A percentile compares a stretch with the other conserved stretches of the same genome.
These are phyloP conservation scores for Asobara japonica DNA, from an alignment of 1,140 invertebrate species.

Conservation along the genomic window DNA sequence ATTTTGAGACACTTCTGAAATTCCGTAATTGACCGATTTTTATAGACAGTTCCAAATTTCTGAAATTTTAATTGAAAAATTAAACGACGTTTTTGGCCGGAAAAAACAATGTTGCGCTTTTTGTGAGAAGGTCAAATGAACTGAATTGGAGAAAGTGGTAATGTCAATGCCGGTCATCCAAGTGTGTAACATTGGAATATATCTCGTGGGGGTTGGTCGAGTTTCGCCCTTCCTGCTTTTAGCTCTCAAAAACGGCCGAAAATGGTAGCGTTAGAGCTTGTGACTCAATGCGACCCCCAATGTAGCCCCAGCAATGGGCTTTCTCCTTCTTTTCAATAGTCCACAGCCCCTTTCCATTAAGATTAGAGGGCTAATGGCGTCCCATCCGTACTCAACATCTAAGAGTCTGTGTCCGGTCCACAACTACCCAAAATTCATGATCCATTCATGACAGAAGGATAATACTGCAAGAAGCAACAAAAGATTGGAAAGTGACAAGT, in stretches of 20 bases:
- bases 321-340: constrained; percentile 33
- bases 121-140: no score
- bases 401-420: background rate
- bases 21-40: no score
- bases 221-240: constrained; percentile 29
- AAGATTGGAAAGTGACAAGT: no score
- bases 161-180: background rate
- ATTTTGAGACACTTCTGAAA: no score
- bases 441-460: no score
- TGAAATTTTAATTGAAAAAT: no score
- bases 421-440: no score
- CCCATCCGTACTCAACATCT: constrained; percentile 29
- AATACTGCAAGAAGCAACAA: no score
- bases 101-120: no score
- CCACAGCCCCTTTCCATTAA: constrained; percentile 49
- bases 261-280: constrained; percentile 37
- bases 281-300: constrained; percentile 42
- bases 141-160: background rate
- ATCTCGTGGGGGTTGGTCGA: background rate
- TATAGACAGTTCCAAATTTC: no score
- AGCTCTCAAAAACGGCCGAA: constrained; percentile 26
- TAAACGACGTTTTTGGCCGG: no score
- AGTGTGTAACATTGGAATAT: background rate
- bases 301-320: constrained; percentile 41
- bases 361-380: constrained; percentile 50